Evolutionary conservation across 2,888 invertebrate genomes (phyloP).

Genomic region (Chloroclysta siterata): DNA sequence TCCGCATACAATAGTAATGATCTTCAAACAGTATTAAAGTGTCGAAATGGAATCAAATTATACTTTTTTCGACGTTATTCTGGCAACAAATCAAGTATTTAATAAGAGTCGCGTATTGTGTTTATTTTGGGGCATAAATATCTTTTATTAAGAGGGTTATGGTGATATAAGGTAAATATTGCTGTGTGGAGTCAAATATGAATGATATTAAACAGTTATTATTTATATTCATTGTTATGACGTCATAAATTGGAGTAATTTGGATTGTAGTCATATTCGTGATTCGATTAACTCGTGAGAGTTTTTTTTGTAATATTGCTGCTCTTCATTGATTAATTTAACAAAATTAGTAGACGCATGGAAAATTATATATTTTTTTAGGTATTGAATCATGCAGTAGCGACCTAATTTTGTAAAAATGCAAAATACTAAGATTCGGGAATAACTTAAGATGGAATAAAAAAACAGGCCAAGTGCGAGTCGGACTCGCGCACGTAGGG

Average conservation of each 20-base stretch:
- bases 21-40: constrained; percentile 58
- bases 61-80: constrained; percentile 50
- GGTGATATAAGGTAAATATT: constrained; percentile 26
- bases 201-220: neutral
- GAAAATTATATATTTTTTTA: no score
- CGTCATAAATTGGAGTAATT: no score
- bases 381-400: no score
- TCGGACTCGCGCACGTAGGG: no score
- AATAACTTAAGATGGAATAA: no score
- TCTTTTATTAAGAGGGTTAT: constrained; percentile 28
- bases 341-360: no score
- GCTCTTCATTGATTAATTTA: no score
- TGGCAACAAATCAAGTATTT: constrained; percentile 64
- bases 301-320: neutral
- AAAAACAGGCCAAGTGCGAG: no score
- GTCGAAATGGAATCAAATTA: constrained; percentile 44
- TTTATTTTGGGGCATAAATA: constrained; percentile 36
- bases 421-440: no score
- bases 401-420: no score
- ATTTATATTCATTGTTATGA: neutral
- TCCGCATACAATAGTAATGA: constrained; percentile 56
- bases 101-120: constrained; percentile 42
- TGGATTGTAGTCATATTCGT: no score
- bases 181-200: constrained; percentile 2
- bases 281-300: neutral